phyloP scores from a whole-genome alignment of 1,140 invertebrate species.

The Brachionus calyciflorus region DNA sequence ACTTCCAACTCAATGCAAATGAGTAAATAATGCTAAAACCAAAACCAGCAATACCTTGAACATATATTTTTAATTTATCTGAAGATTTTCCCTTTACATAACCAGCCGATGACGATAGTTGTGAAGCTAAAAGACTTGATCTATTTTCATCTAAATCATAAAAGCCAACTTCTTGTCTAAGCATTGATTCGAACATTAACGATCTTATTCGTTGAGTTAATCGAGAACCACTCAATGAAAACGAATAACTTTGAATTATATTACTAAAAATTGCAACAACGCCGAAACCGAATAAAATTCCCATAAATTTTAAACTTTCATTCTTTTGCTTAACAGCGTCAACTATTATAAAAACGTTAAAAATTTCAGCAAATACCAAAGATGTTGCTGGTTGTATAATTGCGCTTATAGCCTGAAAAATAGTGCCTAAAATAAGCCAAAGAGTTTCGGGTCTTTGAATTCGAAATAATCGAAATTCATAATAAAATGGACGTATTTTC shows the following conservation, averaged over 20 bases:
- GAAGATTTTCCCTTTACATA: slow-evolving; percentile 63
- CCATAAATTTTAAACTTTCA: slow-evolving; percentile 35
- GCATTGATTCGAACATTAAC: slow-evolving; percentile 74
- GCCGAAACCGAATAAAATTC: slow-evolving; percentile 25
- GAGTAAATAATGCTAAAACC: slow-evolving; percentile 70
- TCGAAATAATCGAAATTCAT: neutral
- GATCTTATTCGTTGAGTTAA: slow-evolving; percentile 68
- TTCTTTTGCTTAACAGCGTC: neutral
- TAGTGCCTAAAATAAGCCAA: slow-evolving; percentile 11
- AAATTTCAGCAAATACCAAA: slow-evolving; percentile 35
- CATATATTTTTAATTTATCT: slow-evolving; percentile 57
- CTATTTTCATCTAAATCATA: slow-evolving; percentile 64
- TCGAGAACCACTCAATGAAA: slow-evolving; percentile 53
- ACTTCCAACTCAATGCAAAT: slow-evolving; percentile 75
- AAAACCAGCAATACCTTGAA: slow-evolving; percentile 63
- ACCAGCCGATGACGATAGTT: slow-evolving; percentile 64
- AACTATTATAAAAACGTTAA: neutral
- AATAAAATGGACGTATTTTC: slow-evolving; percentile 18
- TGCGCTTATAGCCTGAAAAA: slow-evolving; percentile 21
- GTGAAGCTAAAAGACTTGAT: slow-evolving; percentile 62
- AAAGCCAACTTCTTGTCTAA: slow-evolving; percentile 63
- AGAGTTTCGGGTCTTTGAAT: slow-evolving; percentile 10
- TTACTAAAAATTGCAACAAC: neutral
- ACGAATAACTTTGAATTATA: neutral
- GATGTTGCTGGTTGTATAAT: slow-evolving; percentile 22